Evolutionary conservation across 2,888 invertebrate genomes (phyloP), one percentile per base, ranked within the genome.

Genomic region (Atherix ibis): DNA sequence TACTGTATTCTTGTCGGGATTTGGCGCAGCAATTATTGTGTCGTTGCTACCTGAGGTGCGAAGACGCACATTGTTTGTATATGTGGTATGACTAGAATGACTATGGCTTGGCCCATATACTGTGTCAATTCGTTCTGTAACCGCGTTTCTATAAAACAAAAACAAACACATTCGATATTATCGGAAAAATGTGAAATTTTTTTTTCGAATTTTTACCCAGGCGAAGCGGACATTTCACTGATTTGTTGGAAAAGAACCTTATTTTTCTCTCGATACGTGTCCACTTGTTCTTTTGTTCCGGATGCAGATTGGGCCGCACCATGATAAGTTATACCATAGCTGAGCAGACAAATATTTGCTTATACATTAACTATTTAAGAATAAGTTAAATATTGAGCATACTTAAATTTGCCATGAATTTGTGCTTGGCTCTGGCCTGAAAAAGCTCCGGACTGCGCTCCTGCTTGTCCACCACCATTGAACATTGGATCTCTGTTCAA

Each of bases 241-340:
- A 39, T 84, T 73, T 40, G 68, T 50, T 37, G 82, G 73, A 55
- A 85, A 67, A 44, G 68, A 67, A 54, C 76, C 71, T 34, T 74
- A 70, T 38, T 73, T 65, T 44, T 73, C 66, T 36, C 83, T 72
- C 32, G 79, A 72, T 44, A 85, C 53, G 37, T 67, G 2, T 56
- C 56, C 3, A 62, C 58, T 44, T 60, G 68, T 49, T 72, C 71
- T 46, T 69, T 68, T 18, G 70, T 62, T 45, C 84, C 83, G 2
- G 83, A 77, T 15, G 81, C 80, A 5, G 85, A 75, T 54, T 87
- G 85, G 3, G 85, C 83, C 1, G 80, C 82, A 4, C 85, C 85
- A 22, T 70, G 76, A 46, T 80, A 81, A 6, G 74, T 72, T 24
- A 81, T 76, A 15, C 80, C 80, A 48, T 76, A 78, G 50, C 74